Evolutionary conservation across 2,888 invertebrate species (phyloP), one percentile per base, ranked within the genome.

Genomic region (Yponomeuta malinellus): DNA sequence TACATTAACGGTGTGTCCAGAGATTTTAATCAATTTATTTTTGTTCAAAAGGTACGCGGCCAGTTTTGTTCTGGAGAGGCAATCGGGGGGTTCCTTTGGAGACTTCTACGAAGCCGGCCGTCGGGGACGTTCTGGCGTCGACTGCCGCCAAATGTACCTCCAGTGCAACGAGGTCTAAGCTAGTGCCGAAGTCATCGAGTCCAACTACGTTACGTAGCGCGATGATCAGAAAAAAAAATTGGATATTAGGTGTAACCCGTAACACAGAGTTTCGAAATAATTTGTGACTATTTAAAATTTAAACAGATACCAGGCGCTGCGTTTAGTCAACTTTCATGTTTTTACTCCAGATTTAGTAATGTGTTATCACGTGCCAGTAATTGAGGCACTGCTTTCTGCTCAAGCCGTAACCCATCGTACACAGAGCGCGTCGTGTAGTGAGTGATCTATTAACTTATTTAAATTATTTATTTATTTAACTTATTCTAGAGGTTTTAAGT

Each of bases 91-190:
- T 71, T 94, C 94, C 70, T 97, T 97, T 89, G 96, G 97, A 75
- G 93, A 95, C 69, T 94, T 96, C 78, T 96, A 96, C 83, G 97
- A 97, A 79, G 98, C 98, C 6, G 97, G 97, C 33, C 94, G 97
- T 82, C 93, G 96, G 75, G 98, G 98, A 72, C 94, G 98, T 83
- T 95, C 95, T 63, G 97, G 97, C 69, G 95, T 96, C 77, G 96
- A 97, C 84, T 98, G 98, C 83, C 95, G 95, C 83, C 95, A 96
- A 81, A 93, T 96, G 76, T 98, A 96, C 90, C 93, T 96, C 79
- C 95, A 97, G 87, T 98, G 98, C 88, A 97, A 97, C 87, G 97
- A 97, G 93, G 96, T 97, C 85, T 97, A 95, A 67, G 72, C 72
- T 73, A 73, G 52, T 72, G 74, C 72, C 71, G 74, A 52, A 69